Evolutionary conservation across 2,113 vertebrate genomes (phyloP).

Genomic region (Dasyurus viverrinus): DNA sequence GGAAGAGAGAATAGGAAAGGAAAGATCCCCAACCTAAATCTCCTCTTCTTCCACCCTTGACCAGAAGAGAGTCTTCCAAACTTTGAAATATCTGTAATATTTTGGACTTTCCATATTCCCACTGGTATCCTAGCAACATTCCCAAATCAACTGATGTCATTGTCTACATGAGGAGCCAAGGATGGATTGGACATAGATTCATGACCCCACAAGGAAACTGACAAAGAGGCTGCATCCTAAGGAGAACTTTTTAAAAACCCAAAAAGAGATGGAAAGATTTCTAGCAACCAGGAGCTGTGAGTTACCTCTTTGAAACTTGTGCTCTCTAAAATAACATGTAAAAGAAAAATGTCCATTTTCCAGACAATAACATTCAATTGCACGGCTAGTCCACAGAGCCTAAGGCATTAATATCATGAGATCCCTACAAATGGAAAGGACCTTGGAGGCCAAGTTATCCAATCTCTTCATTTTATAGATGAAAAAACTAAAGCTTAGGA

Average conservation of each 20-base stretch:
- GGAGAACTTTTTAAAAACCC: background rate
- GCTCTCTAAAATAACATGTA: background rate
- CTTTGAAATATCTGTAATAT: background rate
- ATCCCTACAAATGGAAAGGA: background rate
- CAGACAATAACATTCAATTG: background rate
- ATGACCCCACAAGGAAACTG: background rate
- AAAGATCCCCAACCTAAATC: background rate
- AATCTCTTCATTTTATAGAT: conserved; percentile 17
- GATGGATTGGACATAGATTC: background rate
- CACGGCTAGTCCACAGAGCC: background rate
- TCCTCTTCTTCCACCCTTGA: background rate
- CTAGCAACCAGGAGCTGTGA: background rate
- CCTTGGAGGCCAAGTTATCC: background rate
- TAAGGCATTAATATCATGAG: background rate
- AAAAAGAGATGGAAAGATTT: background rate
- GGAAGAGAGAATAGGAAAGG: background rate
- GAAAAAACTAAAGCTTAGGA: background rate
- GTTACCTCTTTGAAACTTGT: background rate
- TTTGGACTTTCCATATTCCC: background rate
- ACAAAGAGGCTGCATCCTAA: background rate
- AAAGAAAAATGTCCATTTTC: background rate
- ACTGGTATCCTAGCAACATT: background rate
- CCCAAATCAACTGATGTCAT: background rate
- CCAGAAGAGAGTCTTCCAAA: background rate
- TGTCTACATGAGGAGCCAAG: background rate